A percentile compares a stretch with the other conserved stretches of the same genome.
These are phyloP conservation scores for Drosophila pallidifrons DNA, from an alignment of 1,140 invertebrate species.

Conservation along the genomic window DNA sequence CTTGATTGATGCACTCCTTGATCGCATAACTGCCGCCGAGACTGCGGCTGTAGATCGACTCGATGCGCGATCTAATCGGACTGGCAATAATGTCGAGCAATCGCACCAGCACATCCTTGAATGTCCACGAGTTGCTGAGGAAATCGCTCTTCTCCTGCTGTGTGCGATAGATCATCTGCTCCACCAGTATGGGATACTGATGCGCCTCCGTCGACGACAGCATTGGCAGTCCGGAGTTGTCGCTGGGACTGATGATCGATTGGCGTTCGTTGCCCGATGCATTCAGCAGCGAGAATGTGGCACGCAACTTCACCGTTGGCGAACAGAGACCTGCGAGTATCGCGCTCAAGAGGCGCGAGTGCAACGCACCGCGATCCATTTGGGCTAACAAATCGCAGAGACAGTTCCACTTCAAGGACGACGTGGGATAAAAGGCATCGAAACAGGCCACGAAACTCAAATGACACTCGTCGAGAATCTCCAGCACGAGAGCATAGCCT, in stretches of 20 bases:
- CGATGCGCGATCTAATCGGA: conserved; percentile 89
- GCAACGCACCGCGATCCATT: conserved; percentile 88
- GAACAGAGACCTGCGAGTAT: conserved; percentile 93
- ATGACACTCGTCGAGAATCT: conserved; percentile 95
- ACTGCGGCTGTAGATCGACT: conserved; percentile 79
- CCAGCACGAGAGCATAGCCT: conserved; percentile 87
- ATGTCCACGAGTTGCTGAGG: conserved; percentile 88
- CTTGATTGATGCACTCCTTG: conserved; percentile 78
- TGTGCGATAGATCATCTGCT: conserved; percentile 92
- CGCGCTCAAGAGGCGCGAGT: conserved; percentile 91
- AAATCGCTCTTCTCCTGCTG: conserved; percentile 87
- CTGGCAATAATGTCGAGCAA: conserved; percentile 92
- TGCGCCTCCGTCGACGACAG: conserved; percentile 90
- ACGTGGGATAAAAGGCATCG: conserved; percentile 98
- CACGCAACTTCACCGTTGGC: conserved; percentile 91
- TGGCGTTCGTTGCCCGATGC: conserved; percentile 85
- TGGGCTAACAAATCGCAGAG: conserved; percentile 93
- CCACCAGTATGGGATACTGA: conserved; percentile 92
- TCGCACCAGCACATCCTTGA: conserved; percentile 93
- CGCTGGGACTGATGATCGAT: conserved; percentile 89
- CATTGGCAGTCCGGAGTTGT: conserved; percentile 89
- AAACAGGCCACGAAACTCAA: conserved; percentile 96
- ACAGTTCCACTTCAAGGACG: conserved; percentile 96
- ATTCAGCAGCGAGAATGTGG: conserved; percentile 89
- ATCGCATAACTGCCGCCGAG: conserved; percentile 52